Percentiles rank a stretch among this genome's conserved stretches.
These are phyloP conservation scores for Mechanitis messenoides DNA, from an alignment of 2,888 invertebrate genomes.

Conservation along the genomic window DNA sequence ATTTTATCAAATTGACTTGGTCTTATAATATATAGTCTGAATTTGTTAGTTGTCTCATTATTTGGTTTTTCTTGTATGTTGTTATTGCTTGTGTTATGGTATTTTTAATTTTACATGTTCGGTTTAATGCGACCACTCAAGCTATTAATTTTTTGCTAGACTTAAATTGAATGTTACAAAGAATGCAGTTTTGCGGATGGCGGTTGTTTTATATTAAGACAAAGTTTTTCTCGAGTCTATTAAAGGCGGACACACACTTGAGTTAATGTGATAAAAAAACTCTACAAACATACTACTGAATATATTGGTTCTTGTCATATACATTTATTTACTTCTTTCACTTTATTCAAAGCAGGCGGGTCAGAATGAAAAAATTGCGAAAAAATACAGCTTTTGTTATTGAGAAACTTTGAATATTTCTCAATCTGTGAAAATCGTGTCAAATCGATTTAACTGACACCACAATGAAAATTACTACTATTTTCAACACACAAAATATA, in stretches of 20 bases:
- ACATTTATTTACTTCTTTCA: background rate
- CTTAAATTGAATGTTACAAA: slow-evolving; percentile 13
- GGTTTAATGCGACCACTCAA: slow-evolving; percentile 16
- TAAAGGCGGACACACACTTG: background rate
- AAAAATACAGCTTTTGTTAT: too few relatives aligned
- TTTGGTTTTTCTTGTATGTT: too few relatives aligned
- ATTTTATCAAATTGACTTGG: too few relatives aligned
- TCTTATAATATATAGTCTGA: too few relatives aligned
- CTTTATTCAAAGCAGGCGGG: too few relatives aligned
- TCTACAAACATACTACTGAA: background rate
- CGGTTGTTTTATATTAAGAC: slow-evolving; percentile 8
- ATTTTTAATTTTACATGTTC: slow-evolving; percentile 25
- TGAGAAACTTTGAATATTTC: too few relatives aligned
- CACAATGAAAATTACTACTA: too few relatives aligned
- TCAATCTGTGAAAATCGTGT: too few relatives aligned
- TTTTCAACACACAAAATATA: too few relatives aligned
- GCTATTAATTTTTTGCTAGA: slow-evolving; percentile 6
- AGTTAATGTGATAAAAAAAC: background rate
- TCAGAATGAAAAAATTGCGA: too few relatives aligned
- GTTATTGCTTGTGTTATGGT: slow-evolving; percentile 7
- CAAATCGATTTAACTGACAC: too few relatives aligned
- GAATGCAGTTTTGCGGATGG: slow-evolving; percentile 16
- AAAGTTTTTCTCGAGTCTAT: slow-evolving; percentile 4
- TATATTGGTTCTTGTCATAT: background rate
- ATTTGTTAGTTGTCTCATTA: too few relatives aligned